Conservation (phyloP, 2,797 vertebrate genomes). For the Aulostomus chinensis region DNA sequence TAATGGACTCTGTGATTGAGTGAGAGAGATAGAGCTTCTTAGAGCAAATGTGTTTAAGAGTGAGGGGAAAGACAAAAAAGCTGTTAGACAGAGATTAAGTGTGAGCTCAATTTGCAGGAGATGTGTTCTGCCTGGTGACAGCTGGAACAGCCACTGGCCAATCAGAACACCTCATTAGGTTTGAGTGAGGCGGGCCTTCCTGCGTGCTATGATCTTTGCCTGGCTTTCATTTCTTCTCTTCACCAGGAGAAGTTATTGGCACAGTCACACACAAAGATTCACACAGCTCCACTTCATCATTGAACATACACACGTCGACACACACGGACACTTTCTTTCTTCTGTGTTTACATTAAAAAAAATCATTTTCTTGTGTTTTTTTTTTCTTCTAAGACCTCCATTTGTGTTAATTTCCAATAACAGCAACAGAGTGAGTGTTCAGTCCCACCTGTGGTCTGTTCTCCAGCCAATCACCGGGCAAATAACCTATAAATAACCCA, state of each 20-base stretch:
- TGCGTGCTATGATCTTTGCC: constrained; percentile 50
- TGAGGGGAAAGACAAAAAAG: constrained; percentile 15
- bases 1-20: constrained; percentile 28
- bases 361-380: too few relatives aligned
- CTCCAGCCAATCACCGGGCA: constrained; percentile 77
- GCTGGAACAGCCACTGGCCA: constrained; percentile 76
- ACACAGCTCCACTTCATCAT: too few relatives aligned
- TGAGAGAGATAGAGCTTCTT: constrained; percentile 42
- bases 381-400: too few relatives aligned
- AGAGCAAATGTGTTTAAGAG: constrained; percentile 51
- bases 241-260: constrained; percentile 44
- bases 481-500: constrained; percentile 79
- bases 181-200: constrained; percentile 75
- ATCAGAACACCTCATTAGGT: constrained; percentile 68
- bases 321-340: too few relatives aligned
- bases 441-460: constrained; percentile 70
- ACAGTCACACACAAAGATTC: constrained; percentile 18
- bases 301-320: too few relatives aligned
- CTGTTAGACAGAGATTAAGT: constrained; percentile 75
- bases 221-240: constrained; percentile 55
- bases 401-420: too few relatives aligned
- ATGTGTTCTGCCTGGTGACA: constrained; percentile 87
- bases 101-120: constrained; percentile 72
- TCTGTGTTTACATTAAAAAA: too few relatives aligned
- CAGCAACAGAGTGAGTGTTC: constrained; percentile 39